Evolutionary conservation across 2,888 invertebrate genomes (phyloP).

Genomic region (Pyrocoelia pectoralis): DNA sequence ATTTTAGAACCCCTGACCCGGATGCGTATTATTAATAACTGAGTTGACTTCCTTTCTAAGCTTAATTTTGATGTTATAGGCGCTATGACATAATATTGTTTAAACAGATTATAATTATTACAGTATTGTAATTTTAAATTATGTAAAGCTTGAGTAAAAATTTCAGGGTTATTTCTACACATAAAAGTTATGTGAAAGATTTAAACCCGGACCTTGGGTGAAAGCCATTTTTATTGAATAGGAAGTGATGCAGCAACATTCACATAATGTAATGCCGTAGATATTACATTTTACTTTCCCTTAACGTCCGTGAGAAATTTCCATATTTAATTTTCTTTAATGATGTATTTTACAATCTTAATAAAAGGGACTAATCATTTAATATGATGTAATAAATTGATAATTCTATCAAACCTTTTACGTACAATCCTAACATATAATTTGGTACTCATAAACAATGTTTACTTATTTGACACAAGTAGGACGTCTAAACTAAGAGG

Average conservation of each 20-base stretch:
- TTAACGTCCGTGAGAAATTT: constrained; percentile 31
- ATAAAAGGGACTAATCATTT: constrained; percentile 4
- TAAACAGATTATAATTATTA: background rate
- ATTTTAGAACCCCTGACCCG: constrained; percentile 20
- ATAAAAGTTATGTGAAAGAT: background rate
- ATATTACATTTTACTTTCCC: constrained; percentile 26
- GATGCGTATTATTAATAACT: too few relatives aligned
- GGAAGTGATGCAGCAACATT: constrained; percentile 5
- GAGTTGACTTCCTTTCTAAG: constrained; percentile 15
- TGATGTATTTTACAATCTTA: constrained; percentile 13
- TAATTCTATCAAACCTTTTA: constrained; percentile 6
- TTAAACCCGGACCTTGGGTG: constrained; percentile 22
- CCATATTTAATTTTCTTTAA: constrained; percentile 12
- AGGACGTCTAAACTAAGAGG: constrained; percentile 3
- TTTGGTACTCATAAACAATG: background rate
- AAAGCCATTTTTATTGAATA: constrained; percentile 22
- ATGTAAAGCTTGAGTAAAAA: background rate
- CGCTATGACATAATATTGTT: constrained; percentile 20
- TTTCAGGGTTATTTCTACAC: background rate
- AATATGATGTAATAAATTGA: constrained; percentile 10
- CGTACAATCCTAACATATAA: background rate
- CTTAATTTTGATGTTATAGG: constrained; percentile 9
- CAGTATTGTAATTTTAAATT: background rate
- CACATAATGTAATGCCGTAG: constrained; percentile 2
- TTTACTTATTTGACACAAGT: constrained; percentile 2